Evolutionary conservation across 2,113 vertebrate genomes (phyloP).

Genomic region (Tretioscincus oriximinensis): DNA sequence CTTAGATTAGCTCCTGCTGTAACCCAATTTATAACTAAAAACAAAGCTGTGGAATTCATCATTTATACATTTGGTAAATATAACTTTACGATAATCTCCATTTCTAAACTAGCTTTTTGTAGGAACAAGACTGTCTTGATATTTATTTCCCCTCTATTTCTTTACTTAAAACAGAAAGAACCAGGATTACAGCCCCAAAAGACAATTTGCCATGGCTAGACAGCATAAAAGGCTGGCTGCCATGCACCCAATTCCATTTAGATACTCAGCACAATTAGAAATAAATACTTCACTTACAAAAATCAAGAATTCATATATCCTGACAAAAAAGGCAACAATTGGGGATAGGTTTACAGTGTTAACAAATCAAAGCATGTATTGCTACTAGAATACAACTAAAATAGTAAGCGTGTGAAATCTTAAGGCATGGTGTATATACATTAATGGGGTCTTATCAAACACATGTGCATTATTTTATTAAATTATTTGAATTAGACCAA

Average conservation of each 20-base stretch:
- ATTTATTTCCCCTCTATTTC: constrained; percentile 70
- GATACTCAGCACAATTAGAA: constrained; percentile 60
- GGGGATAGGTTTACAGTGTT: constrained; percentile 47
- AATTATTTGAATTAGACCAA: neutral
- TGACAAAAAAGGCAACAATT: constrained; percentile 54
- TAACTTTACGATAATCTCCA: constrained; percentile 65
- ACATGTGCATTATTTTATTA: neutral
- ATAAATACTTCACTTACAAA: constrained; percentile 60
- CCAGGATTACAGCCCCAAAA: constrained; percentile 61
- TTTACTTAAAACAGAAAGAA: constrained; percentile 69
- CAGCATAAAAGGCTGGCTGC: constrained; percentile 67
- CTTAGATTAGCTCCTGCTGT: no score
- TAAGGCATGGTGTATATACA: constrained; percentile 9
- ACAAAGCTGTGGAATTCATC: no score
- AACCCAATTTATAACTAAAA: no score
- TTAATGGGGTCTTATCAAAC: no score
- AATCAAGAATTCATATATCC: constrained; percentile 49
- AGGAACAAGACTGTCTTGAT: constrained; percentile 68
- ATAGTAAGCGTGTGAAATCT: neutral
- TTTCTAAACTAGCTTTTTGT: constrained; percentile 69
- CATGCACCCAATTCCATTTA: constrained; percentile 62
- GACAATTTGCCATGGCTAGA: constrained; percentile 68
- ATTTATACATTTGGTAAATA: no score
- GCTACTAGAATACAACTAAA: neutral
- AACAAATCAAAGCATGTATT: constrained; percentile 47